Evolutionary conservation across 2,888 invertebrate species (phyloP).

Genomic region (Bursaphelenchus okinawaensis): DNA sequence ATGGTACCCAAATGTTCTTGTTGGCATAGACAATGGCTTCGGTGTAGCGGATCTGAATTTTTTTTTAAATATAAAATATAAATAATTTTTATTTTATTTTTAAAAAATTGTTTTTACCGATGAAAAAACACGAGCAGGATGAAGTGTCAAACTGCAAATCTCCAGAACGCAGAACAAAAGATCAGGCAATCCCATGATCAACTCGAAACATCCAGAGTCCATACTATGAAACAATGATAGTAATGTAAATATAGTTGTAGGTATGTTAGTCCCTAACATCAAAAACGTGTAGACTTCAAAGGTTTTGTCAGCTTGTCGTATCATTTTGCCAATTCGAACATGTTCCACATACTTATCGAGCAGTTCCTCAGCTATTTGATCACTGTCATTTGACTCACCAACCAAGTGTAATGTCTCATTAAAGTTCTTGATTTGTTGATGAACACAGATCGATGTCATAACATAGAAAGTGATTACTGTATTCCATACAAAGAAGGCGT

Average conservation of each 20-base stretch:
- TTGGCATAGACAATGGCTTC: slow-evolving; percentile 23
- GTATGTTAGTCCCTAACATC: slow-evolving; percentile 22
- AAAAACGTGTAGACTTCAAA: slow-evolving; percentile 19
- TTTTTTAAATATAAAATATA: too few relatives aligned
- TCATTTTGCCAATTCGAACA: slow-evolving; percentile 17
- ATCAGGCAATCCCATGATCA: slow-evolving; percentile 15
- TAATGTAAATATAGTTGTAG: slow-evolving; percentile 22
- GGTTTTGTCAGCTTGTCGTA: slow-evolving; percentile 17
- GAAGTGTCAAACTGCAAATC: slow-evolving; percentile 16
- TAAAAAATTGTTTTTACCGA: too few relatives aligned
- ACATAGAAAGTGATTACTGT: slow-evolving; percentile 8
- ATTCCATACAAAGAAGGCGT: slow-evolving; percentile 13
- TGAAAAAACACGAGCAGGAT: slow-evolving; percentile 18
- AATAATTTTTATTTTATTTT: too few relatives aligned
- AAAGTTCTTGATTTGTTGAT: slow-evolving; percentile 16
- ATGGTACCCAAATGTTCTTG: slow-evolving; percentile 21
- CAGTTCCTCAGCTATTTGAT: slow-evolving; percentile 17
- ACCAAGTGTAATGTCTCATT: slow-evolving; percentile 12
- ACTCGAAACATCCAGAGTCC: slow-evolving; percentile 5
- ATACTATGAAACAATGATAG: slow-evolving; percentile 15
- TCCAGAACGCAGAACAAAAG: slow-evolving; percentile 20
- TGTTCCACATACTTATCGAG: slow-evolving; percentile 22
- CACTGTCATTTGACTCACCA: slow-evolving; percentile 3
- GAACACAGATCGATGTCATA: background rate
- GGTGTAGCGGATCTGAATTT: slow-evolving; percentile 22